phyloP scores from a whole-genome alignment of 1,140 invertebrate species.

The Philaenus spumarius region DNA sequence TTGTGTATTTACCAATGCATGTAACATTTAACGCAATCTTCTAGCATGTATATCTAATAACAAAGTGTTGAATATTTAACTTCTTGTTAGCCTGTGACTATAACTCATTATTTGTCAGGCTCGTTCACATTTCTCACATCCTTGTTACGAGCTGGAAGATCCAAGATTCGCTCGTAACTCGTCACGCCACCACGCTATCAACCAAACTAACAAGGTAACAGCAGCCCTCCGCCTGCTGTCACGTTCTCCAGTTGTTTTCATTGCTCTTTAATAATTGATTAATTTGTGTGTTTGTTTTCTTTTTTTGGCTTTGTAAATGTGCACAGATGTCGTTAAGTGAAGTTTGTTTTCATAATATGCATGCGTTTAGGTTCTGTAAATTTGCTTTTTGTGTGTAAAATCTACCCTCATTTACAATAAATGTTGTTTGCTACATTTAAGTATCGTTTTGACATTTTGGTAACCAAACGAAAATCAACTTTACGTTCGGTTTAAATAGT shows the following conservation, averaged over 20 bases:
- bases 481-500: no score
- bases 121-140: slow-evolving; percentile 20
- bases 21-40: no score
- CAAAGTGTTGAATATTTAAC: no score
- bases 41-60: no score
- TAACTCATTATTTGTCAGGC: slow-evolving; percentile 2
- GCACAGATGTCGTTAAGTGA: no score
- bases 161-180: slow-evolving; percentile 17
- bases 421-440: no score
- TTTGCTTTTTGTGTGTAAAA: not conserved
- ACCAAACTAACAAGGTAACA: slow-evolving; percentile 24
- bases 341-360: not conserved
- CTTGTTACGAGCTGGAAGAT: slow-evolving; percentile 26
- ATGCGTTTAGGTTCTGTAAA: not conserved
- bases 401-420: no score
- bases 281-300: slow-evolving; percentile 1
- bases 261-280: not conserved
- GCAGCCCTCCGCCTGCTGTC: no score
- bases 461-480: no score
- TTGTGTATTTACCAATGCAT: no score
- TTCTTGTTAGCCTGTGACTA: no score
- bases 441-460: no score
- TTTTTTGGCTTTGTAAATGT: not conserved
- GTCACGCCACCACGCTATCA: slow-evolving; percentile 17
- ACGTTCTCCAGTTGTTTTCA: not conserved